Base-by-base conservation (phyloP, 2,797 vertebrate species). In the Chiloscyllium punctatum region DNA sequence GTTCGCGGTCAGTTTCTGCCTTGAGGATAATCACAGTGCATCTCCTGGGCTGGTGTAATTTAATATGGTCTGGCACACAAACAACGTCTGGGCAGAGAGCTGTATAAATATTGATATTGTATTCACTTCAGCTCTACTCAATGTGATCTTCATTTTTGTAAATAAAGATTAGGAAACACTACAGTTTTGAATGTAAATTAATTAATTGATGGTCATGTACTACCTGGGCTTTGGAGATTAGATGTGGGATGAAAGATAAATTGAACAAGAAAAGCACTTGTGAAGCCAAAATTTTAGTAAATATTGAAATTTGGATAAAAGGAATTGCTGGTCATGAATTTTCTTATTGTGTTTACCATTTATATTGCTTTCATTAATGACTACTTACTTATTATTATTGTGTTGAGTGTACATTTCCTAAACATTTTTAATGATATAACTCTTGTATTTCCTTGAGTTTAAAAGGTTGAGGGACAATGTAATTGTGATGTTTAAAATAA, bases 21-120 rank as follows among this genome's bases (percentile, higher is more conserved):
- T 77, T 95, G 94, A 77, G 94, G 94, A 74, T 74, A 94, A 74
- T 30, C 15, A 94, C 71, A 74, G 51, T n/a, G 42, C 48, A 95
- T 51, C 69, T 53, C 69, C 69, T 77, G 66, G 94, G 27, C 48
- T 9, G 25, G 16, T 77, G 71, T 48, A 95, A 95, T 77, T 95
- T 95, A 95, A 95, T 53, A 95, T 71, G 9, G 51, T 95, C 94
- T 94, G 69, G 92, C 92, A 94, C 68, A 51, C 13, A 42, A 94
- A 48, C 92, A 72, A 71, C 27, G 92, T 94, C 42, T 72, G 94
- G 71, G 71, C 94, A 95, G 94, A 95, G 27, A 48, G 71, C 48
- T 77, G 71, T 95, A 71, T 95, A 74, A 95, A 95, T 77, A 95
- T 48, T n/a, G 15, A 53, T 95, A 95, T 77, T 71, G 53, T 48